A percentile compares a stretch with the other conserved stretches of the same genome.
Evolutionary conservation across 2,797 vertebrate species (phyloP).

Genomic region (Prionace glauca): DNA sequence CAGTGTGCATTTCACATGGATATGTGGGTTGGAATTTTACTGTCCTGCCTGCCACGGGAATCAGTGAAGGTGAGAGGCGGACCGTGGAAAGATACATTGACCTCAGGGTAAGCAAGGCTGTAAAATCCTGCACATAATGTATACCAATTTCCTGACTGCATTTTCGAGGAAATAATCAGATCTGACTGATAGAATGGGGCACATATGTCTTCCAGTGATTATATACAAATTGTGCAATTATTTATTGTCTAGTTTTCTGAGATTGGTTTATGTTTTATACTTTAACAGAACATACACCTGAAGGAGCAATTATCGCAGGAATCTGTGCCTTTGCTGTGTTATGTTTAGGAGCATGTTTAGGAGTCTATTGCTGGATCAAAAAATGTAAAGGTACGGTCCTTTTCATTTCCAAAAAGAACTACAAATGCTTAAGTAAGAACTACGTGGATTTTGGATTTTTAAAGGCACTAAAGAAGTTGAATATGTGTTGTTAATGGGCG

Average conservation of each 20-base stretch:
- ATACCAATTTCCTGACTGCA: background rate
- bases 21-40: no score
- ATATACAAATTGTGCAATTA: background rate
- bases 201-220: background rate
- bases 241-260: background rate
- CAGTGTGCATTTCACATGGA: background rate
- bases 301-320: background rate
- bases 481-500: background rate
- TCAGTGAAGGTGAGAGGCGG: no score
- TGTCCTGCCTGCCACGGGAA: no score
- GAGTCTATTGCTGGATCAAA: background rate
- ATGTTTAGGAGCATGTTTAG: background rate
- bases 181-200: background rate
- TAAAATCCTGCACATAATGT: background rate
- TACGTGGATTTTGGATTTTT: background rate
- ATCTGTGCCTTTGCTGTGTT: background rate
- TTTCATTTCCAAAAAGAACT: background rate
- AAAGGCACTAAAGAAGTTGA: background rate
- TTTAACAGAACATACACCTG: background rate
- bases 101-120: no score
- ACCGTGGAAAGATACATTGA: no score
- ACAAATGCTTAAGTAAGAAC: background rate
- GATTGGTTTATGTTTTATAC: background rate
- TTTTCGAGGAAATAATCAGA: background rate
- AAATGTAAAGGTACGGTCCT: background rate